A percentile compares a stretch with the other conserved stretches of the same genome.
Conservation (phyloP, 1,140 invertebrate genomes). For the Penaeus chinensis region DNA sequence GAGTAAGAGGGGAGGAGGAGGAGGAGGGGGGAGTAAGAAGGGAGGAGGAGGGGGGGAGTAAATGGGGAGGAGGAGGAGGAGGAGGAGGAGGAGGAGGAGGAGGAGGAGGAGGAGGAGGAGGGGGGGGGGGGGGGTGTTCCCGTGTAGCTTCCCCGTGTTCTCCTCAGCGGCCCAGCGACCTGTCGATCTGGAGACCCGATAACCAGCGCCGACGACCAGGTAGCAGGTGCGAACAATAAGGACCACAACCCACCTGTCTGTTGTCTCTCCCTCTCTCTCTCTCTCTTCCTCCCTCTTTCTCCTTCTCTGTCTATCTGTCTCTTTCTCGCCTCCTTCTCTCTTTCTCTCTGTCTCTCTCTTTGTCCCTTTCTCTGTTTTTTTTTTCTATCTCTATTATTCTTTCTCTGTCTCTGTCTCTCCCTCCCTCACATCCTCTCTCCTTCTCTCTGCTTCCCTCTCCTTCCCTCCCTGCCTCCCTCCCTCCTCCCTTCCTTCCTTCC, state of each 20-base stretch:
- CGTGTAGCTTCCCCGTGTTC: background rate
- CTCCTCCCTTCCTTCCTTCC: too few species aligned
- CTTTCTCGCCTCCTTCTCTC: background rate
- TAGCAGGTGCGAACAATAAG: constrained; percentile 52
- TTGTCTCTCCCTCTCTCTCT: background rate
- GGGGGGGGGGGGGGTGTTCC: background rate
- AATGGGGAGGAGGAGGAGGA: background rate
- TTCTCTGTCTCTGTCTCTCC: background rate
- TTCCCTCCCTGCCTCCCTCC: background rate
- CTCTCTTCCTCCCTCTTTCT: background rate
- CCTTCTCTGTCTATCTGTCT: too few species aligned
- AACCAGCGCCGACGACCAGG: constrained; percentile 37
- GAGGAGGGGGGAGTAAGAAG: background rate
- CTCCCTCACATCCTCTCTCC: too few species aligned
- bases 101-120: background rate
- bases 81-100: background rate
- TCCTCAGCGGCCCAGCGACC: background rate
- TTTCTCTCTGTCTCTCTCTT: background rate
- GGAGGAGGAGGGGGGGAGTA: background rate
- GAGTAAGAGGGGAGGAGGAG: background rate
- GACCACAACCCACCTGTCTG: constrained; percentile 40
- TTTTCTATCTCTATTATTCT: too few species aligned
- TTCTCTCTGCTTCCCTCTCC: background rate
- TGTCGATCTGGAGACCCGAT: constrained; percentile 34
- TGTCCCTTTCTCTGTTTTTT: background rate